Evolutionary conservation across 2,113 vertebrate species (phyloP).

Genomic region (Chlorodrepanis virens): DNA sequence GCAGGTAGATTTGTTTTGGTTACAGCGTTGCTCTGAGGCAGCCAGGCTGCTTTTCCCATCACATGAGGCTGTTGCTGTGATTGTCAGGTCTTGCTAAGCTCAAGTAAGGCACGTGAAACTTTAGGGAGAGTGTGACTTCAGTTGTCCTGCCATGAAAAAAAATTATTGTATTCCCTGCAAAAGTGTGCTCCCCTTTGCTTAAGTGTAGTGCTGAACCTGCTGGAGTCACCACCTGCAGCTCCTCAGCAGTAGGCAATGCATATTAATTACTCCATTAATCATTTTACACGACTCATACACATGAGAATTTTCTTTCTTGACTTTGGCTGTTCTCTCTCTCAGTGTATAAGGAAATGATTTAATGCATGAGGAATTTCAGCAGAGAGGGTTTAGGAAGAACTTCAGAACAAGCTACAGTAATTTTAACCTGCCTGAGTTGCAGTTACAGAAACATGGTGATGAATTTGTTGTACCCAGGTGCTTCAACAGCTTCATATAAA

Average conservation of each 20-base stretch:
- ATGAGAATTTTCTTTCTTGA: not conserved
- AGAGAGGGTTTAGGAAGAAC: not conserved
- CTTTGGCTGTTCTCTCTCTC: not conserved
- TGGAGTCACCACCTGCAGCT: not conserved
- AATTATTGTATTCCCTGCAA: not conserved
- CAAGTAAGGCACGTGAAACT: not conserved
- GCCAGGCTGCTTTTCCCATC: not conserved
- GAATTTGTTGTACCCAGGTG: not conserved
- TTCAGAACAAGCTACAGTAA: not conserved
- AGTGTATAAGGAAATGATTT: not conserved
- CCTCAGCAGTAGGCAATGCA: not conserved
- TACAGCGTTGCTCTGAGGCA: not conserved
- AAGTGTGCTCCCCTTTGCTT: fast-evolving
- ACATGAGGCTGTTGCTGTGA: no score
- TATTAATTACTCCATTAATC: not conserved
- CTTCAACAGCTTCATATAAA: not conserved
- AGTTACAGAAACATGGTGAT: fast-evolving
- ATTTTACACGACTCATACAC: fast-evolving
- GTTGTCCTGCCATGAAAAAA: not conserved
- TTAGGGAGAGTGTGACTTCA: not conserved
- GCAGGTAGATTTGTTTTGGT: not conserved
- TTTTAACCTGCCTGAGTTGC: not conserved
- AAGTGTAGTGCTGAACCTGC: not conserved
- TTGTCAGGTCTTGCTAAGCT: not conserved
- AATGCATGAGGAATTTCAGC: not conserved